Conservation (phyloP, 2,888 invertebrate genomes). For the Eretmocerus hayati region DNA sequence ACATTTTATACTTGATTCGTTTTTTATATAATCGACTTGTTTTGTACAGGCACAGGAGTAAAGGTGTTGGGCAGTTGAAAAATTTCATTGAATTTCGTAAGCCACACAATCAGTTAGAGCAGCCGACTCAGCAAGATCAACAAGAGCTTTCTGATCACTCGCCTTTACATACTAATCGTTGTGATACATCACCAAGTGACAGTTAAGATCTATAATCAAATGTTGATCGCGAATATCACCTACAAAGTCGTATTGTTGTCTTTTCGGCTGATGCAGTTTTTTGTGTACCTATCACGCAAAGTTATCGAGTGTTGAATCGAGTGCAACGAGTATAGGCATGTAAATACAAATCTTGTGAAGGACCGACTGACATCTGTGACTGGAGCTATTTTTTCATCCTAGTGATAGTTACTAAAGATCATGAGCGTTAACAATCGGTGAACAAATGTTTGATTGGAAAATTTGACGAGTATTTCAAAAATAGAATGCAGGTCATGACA, state of each 20-base stretch:
- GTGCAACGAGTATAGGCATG: slow-evolving; percentile 19
- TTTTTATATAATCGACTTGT: too few relatives aligned
- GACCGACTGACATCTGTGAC: slow-evolving; percentile 12
- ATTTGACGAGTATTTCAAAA: too few relatives aligned
- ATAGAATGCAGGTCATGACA: not conserved
- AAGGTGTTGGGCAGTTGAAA: slow-evolving; percentile 18
- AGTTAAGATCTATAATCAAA: slow-evolving; percentile 45
- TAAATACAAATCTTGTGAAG: slow-evolving; percentile 17
- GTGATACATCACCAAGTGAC: slow-evolving; percentile 37
- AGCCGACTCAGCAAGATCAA: slow-evolving; percentile 21
- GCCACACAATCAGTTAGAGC: slow-evolving; percentile 17
- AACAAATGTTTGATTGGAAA: not conserved
- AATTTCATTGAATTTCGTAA: slow-evolving; percentile 25
- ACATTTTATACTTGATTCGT: too few relatives aligned
- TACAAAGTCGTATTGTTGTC: too few relatives aligned
- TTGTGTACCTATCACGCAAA: not conserved
- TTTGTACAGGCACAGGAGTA: too few relatives aligned
- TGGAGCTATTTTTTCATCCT: slow-evolving; percentile 9
- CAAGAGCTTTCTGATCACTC: slow-evolving; percentile 31
- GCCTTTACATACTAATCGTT: slow-evolving; percentile 30
- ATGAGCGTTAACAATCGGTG: not conserved
- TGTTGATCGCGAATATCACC: slow-evolving; percentile 15
- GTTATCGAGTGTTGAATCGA: slow-evolving; percentile 8
- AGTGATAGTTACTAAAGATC: not conserved
- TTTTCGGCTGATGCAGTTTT: too few relatives aligned